Percentiles rank a stretch among this genome's conserved stretches.
Conservation (phyloP, 2,113 vertebrate species). For the Anolis carolinensis region DNA sequence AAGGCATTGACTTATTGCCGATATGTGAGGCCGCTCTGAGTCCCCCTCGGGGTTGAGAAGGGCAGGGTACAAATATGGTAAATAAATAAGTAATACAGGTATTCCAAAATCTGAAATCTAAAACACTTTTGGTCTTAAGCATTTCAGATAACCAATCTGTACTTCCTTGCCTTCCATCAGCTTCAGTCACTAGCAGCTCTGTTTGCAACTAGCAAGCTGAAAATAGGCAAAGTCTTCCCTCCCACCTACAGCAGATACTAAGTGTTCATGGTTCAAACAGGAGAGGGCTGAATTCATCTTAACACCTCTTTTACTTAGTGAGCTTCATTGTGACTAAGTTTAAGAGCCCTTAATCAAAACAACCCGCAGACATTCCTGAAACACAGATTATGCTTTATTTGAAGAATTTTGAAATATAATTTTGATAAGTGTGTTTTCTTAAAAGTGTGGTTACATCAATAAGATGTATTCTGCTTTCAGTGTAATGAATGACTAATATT, state of each 20-base stretch:
- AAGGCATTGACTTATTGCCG: too few species aligned
- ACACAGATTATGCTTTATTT: slow-evolving; percentile 5
- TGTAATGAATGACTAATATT: slow-evolving; percentile 11
- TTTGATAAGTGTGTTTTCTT: not conserved
- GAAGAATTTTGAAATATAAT: not conserved
- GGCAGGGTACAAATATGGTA: too few species aligned
- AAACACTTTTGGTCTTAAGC: too few species aligned
- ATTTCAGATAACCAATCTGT: too few species aligned
- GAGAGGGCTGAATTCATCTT: not conserved
- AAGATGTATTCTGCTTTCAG: not conserved
- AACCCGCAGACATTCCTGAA: not conserved
- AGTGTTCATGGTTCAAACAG: not conserved
- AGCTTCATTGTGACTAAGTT: not conserved
- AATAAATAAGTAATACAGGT: too few species aligned
- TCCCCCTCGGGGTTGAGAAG: too few species aligned
- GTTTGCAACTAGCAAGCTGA: not conserved
- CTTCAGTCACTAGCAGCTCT: not conserved
- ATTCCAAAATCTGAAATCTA: too few species aligned
- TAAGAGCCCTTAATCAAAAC: not conserved
- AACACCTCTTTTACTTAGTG: not conserved
- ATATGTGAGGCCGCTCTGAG: too few species aligned
- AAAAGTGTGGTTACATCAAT: not conserved
- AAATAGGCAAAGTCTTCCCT: not conserved
- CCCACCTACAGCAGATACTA: not conserved
- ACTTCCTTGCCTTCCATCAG: not conserved